phyloP scores from a whole-genome alignment of 2,888 invertebrate species.

The Lycia hirtaria region DNA sequence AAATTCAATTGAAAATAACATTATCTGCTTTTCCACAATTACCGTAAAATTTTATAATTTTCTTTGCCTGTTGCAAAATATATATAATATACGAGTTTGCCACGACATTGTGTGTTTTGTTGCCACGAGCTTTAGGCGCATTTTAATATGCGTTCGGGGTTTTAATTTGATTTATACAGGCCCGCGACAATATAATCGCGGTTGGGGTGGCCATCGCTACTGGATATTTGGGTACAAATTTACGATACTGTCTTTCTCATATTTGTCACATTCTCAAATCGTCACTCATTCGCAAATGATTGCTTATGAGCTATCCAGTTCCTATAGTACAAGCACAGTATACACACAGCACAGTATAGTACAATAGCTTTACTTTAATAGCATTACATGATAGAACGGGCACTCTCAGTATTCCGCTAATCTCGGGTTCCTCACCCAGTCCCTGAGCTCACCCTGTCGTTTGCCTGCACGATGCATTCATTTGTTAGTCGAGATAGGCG shows the following conservation, averaged over 20 bases:
- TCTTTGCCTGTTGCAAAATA: conserved; percentile 23
- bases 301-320: no score
- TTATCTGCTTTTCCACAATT: neutral
- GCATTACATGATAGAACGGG: no score
- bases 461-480: no score
- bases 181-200: conserved; percentile 33
- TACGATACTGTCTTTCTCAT: neutral
- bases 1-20: neutral
- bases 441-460: no score
- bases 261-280: no score
- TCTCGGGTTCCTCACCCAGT: no score
- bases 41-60: conserved; percentile 30
- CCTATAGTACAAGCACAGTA: no score
- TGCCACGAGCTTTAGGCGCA: neutral
- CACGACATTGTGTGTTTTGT: conserved; percentile 21
- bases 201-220: conserved; percentile 32
- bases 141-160: conserved; percentile 17
- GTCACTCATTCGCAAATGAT: no score
- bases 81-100: neutral
- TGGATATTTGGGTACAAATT: conserved; percentile 7
- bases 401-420: no score
- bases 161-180: conserved; percentile 34
- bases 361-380: no score
- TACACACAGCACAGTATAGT: no score
- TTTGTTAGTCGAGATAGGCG: no score